A percentile compares a stretch with the other conserved stretches of the same genome.
These are phyloP conservation scores for Hoplostethus mediterraneus DNA, from an alignment of 2,797 vertebrate species.

Conservation along the genomic window DNA sequence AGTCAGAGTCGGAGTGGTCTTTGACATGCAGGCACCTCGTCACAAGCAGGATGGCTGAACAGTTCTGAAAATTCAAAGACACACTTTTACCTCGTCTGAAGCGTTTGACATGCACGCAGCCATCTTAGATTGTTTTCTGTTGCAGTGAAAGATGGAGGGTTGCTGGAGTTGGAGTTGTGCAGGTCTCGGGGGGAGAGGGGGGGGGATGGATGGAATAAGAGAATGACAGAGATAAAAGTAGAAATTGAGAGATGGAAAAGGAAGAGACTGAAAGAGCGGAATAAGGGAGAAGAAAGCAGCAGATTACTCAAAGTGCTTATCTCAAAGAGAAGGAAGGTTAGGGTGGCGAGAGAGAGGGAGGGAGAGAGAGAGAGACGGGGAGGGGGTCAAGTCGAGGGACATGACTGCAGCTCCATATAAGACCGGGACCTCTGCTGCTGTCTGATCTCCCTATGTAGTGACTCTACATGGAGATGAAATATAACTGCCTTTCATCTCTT, in stretches of 20 bases:
- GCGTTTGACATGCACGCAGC: constrained; percentile 19
- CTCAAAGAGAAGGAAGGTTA: constrained; percentile 54
- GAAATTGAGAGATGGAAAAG: constrained; percentile 37
- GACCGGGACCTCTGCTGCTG: constrained; percentile 43
- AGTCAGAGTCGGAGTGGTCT: constrained; percentile 56
- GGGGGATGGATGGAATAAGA: constrained; percentile 31
- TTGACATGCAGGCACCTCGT: background rate
- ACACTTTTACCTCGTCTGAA: background rate
- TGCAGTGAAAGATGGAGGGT: constrained; percentile 63
- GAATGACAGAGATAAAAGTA: constrained; percentile 45
- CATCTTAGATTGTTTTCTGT: constrained; percentile 8
- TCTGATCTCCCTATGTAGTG: constrained; percentile 27
- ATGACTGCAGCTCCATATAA: constrained; percentile 54
- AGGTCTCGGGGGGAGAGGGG: constrained; percentile 21
- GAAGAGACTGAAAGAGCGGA: constrained; percentile 49
- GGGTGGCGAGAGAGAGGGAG: constrained; percentile 26
- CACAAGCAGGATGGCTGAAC: background rate
- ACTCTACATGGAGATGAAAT: constrained; percentile 43
- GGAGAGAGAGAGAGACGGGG: background rate
- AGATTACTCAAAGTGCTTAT: constrained; percentile 69
- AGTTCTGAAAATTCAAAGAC: background rate
- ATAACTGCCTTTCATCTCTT: constrained; percentile 38
- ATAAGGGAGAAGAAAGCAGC: constrained; percentile 46
- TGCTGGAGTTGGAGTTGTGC: constrained; percentile 24
- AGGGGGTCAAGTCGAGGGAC: constrained; percentile 15